Evolutionary conservation across 2,797 vertebrate genomes (phyloP).

Genomic region (Saxicola maurus): DNA sequence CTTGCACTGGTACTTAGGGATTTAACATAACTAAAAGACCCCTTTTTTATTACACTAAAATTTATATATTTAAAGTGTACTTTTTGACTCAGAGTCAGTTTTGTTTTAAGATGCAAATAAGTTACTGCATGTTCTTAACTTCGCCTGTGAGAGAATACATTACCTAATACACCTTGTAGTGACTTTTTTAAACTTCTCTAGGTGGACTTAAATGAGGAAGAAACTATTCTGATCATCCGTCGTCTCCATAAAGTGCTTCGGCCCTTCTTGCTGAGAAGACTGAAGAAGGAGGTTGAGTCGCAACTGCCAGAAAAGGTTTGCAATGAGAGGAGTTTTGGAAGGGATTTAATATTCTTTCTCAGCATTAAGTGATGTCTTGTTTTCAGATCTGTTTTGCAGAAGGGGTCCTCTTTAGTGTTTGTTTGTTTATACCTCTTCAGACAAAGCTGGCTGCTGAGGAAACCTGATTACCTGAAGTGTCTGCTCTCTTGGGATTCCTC

Average conservation of each 20-base stretch:
- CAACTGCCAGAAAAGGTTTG: conserved; percentile 88
- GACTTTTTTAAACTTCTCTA: conserved; percentile 41
- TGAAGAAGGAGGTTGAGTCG: conserved; percentile 90
- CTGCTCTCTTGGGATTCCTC: background rate
- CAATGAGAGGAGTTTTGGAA: background rate
- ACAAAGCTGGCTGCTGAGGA: background rate
- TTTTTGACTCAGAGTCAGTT: background rate
- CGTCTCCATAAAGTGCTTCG: conserved; percentile 88
- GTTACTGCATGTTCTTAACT: background rate
- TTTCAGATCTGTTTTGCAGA: background rate
- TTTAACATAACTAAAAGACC: background rate
- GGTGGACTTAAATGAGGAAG: conserved; percentile 90
- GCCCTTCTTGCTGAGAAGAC: conserved; percentile 83
- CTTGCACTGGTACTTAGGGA: background rate
- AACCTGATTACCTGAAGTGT: background rate
- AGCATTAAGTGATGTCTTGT: background rate
- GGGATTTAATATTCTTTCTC: background rate
- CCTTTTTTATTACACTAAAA: background rate
- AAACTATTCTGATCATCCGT: conserved; percentile 89
- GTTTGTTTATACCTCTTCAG: background rate
- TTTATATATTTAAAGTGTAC: background rate
- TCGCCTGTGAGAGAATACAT: background rate
- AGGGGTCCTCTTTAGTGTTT: background rate
- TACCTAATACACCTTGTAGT: background rate
- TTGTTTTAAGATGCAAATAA: background rate